A percentile compares a stretch with the other conserved stretches of the same genome.
These are phyloP conservation scores for Phaenicophaeus curvirostris DNA, from an alignment of 2,797 vertebrate species.

Conservation along the genomic window DNA sequence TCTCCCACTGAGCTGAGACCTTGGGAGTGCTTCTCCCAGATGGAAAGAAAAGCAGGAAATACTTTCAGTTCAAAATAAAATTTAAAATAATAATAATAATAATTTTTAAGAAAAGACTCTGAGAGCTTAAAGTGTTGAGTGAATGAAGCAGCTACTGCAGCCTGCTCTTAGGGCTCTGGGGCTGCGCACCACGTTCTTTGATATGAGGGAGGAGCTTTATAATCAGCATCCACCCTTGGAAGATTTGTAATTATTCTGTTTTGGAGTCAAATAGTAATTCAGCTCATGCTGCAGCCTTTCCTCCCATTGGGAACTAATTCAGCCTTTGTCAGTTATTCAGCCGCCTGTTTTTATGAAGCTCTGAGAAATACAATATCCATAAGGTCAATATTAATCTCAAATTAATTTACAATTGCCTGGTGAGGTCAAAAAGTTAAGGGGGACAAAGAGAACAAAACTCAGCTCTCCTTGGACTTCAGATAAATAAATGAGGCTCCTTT, in stretches of 20 bases:
- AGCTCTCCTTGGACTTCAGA: background rate
- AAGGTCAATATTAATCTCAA: background rate
- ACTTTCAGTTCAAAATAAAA: background rate
- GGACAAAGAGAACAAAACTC: background rate
- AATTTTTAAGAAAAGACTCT: background rate
- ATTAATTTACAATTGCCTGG: background rate
- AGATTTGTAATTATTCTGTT: background rate
- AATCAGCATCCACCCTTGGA: background rate
- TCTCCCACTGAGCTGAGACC: conserved; percentile 12
- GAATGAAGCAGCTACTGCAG: background rate
- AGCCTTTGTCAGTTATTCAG: no score
- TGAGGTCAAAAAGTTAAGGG: background rate
- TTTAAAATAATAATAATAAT: background rate
- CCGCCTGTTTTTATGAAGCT: background rate
- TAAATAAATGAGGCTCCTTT: background rate
- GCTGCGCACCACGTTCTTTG: background rate
- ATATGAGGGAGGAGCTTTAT: background rate
- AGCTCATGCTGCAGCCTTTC: background rate
- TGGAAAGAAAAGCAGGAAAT: background rate
- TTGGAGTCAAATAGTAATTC: background rate
- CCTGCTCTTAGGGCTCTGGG: background rate
- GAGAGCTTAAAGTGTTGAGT: background rate
- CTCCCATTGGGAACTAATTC: background rate
- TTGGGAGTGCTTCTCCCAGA: background rate
- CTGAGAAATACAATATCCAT: background rate